Base-by-base conservation (phyloP, 2,797 vertebrate genomes). In the Danionella dracula region DNA sequence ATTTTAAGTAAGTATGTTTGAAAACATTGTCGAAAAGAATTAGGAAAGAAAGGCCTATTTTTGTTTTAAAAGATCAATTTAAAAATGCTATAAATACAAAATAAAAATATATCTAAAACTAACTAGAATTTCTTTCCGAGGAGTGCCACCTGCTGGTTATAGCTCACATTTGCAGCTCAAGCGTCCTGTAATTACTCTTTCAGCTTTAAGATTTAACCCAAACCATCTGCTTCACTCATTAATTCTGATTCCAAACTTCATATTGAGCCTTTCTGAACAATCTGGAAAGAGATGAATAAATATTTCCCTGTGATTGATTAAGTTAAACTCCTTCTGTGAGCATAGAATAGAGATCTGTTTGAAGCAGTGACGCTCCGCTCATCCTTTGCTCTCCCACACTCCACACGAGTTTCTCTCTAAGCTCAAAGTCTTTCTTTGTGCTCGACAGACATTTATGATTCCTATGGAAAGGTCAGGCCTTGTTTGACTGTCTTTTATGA, bases 81-180 rank as follows among this genome's bases (percentile, higher is more conserved):
- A n/a, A n/a, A n/a, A n/a, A n/a, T n/a, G n/a, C n/a, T n/a, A n/a
- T n/a, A n/a, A n/a, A 4, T 32, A 23, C 8, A 17, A 15, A 20
- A 4, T 9, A 6, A 34, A 27, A 34, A 44, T 56, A 32, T 4
- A 29, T 13, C 9, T 9, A 13, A 19, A n/a, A 11, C 8, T 17
- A 15, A 12, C 31, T 56, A 1, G 15, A 57, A 80, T 88, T 76
- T 56, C 50, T 76, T 68, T 71, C 44, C 51, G 51, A 73, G 78
- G 9, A 81, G 79, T 84, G 83, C 83, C 83, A 78, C 68, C 88
- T 84, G 68, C 78, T 76, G 87, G 81, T 5, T 10, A 34, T 1
- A 51, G 0, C 7, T 1, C 11, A 55, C n/a, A 7, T 38, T 17
- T 65, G 1, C 44, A 58, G 20, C 27, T 48, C 2, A 19, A n/a